Conservation (phyloP, 2,113 vertebrate species). For the Psittacus erithacus region DNA sequence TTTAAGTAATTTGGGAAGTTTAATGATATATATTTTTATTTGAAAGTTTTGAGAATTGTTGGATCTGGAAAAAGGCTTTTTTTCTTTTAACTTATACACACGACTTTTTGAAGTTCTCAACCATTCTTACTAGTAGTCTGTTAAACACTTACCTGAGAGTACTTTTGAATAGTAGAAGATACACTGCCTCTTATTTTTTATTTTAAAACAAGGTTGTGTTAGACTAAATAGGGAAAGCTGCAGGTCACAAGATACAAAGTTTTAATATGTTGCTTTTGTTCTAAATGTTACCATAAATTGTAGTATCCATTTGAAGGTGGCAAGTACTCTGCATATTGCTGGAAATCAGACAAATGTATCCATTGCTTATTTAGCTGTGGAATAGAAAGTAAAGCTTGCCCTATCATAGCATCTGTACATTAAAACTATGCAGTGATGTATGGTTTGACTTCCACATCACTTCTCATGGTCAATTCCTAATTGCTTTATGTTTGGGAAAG, state of each 20-base stretch:
- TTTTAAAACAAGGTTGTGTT: background rate
- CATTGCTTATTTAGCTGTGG: background rate
- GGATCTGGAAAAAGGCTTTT: background rate
- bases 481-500: background rate
- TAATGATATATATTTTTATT: background rate
- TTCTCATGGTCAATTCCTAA: background rate
- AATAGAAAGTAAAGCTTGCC: background rate
- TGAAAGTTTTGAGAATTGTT: background rate
- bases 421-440: background rate
- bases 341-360: background rate
- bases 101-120: background rate
- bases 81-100: background rate
- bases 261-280: background rate
- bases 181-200: background rate
- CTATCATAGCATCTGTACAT: background rate
- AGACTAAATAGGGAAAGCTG: background rate
- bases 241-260: background rate
- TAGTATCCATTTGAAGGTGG: background rate
- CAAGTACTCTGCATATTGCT: background rate
- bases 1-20: background rate
- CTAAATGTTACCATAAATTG: background rate
- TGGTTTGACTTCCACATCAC: background rate
- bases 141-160: background rate
- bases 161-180: background rate
- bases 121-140: background rate